Conservation (phyloP, 2,113 vertebrate species). For the Heterocephalus glaber region DNA sequence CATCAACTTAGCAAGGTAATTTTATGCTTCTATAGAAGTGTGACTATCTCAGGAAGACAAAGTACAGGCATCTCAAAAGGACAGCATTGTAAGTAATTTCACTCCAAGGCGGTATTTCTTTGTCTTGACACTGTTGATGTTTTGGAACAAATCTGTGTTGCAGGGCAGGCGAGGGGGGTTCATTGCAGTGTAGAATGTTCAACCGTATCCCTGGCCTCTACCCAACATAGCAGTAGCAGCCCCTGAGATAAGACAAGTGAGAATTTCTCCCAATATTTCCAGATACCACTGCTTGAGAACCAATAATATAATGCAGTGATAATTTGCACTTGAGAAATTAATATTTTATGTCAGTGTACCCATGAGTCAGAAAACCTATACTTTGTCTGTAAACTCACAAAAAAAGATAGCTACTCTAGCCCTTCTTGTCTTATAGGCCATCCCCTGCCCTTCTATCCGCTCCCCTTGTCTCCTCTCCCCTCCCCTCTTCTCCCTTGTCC, state of each 20-base stretch:
- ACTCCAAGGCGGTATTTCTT: not conserved
- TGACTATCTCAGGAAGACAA: not conserved
- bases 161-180: fast-evolving
- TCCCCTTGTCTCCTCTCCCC: not conserved
- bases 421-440: not conserved
- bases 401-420: not conserved
- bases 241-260: not conserved
- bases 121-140: not conserved
- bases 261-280: not conserved
- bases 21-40: not conserved
- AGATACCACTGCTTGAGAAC: not conserved
- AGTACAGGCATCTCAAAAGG: not conserved
- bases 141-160: not conserved
- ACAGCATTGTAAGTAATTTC: not conserved
- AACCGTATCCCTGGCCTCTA: not conserved
- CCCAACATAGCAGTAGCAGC: not conserved
- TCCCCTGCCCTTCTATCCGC: not conserved
- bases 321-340: not conserved
- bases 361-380: not conserved
- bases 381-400: not conserved
- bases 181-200: not conserved
- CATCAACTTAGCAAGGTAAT: not conserved
- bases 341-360: not conserved
- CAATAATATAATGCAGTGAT: not conserved
- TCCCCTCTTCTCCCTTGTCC: not conserved